Conservation (phyloP, 2,797 vertebrate species). For the Sebastes alutus region DNA sequence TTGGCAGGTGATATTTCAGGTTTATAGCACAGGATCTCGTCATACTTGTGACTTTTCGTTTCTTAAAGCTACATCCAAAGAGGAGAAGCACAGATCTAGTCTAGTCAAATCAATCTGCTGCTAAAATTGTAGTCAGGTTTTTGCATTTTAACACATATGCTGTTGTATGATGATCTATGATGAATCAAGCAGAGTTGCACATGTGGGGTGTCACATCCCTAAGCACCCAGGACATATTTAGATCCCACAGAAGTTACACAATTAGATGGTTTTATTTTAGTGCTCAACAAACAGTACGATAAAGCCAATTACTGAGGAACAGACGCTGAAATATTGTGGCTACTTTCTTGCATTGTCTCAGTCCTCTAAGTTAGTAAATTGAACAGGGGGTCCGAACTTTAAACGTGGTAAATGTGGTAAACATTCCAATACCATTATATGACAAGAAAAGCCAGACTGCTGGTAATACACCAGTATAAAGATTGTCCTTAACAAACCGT, state of each 20-base stretch:
- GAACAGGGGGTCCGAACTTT: too few species aligned
- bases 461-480: neutral
- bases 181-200: neutral
- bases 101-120: neutral
- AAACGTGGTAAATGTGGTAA: too few species aligned
- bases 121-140: neutral
- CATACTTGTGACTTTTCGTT: neutral
- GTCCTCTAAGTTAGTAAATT: too few species aligned
- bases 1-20: constrained; percentile 1
- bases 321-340: neutral
- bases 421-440: neutral
- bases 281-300: neutral
- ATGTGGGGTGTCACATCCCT: neutral
- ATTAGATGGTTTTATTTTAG: neutral
- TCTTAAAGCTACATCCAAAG: neutral
- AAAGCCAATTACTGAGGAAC: neutral
- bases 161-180: neutral
- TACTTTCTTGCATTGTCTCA: neutral
- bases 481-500: neutral
- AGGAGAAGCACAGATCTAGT: neutral
- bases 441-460: neutral
- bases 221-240: neutral
- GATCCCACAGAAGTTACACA: neutral
- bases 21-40: neutral
- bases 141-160: neutral